Evolutionary conservation across 2,888 invertebrate species (phyloP), one percentile per base, ranked within the genome.

Genomic region (Hemithea aestivaria): DNA sequence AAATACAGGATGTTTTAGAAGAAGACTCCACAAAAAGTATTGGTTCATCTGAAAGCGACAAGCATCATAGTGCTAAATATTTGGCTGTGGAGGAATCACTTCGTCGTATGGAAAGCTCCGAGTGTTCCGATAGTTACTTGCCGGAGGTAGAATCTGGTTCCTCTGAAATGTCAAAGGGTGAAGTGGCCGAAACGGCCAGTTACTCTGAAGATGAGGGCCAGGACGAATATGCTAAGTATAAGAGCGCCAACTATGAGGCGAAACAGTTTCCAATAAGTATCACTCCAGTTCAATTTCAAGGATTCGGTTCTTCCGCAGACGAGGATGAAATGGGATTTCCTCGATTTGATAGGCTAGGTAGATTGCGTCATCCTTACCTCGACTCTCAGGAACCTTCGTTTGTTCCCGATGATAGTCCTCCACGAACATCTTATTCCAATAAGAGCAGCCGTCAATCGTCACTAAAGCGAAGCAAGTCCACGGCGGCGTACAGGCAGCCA

Each of bases 301-400:
- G 90, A 10, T 87, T 90, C 32, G 90, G 90, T 10, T 90, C 90
- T 53, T 89, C 89, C 3, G 90, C 90, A 27, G 90, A 90, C 59
- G 90, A 90, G 35, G 91, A 91, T 54, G 91, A 91, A 75, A 90
- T 90, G 90, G 91, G 91, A 9, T 91, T 90, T 48, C 91, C 91
- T 9, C 76, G 89, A 21, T 91, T 90, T 47, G 90, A 91, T 62
- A 85, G 91, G 27, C 58, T 91, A 23, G 88, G 90, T 24, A 89
- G 90, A 41, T 63, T 88, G 38, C 79, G 87, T 28, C 88, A 88
- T 58, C 88, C 88, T 0, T 88, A 88, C 45, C 74, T 88, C 1
- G 87, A 88, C 50, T 75, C 85, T 6, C 87, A 87, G 48, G 84
- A 87, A 53, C 83, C 85, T 16, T 60, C 74, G 1, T 87, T 80